A percentile compares a stretch with the other conserved stretches of the same genome.
Conservation (phyloP, 1,140 invertebrate species). For the Drosophila kanapiae region DNA sequence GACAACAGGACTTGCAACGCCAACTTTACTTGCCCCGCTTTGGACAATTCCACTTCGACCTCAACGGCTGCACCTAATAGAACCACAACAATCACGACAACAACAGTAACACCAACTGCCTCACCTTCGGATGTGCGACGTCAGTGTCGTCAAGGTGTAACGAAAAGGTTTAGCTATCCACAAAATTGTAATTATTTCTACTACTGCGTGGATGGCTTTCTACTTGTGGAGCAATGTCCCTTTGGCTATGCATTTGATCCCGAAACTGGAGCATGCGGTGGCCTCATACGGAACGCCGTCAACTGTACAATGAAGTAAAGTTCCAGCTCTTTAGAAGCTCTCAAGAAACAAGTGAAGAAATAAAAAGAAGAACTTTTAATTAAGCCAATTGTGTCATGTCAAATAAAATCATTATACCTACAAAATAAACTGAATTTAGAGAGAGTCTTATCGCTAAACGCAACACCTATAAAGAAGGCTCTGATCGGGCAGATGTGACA, state of each 20-base stretch:
- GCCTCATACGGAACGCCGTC: slow-evolving; percentile 12
- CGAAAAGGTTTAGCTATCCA: slow-evolving; percentile 62
- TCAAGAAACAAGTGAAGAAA: slow-evolving; percentile 2
- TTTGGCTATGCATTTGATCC: slow-evolving; percentile 54
- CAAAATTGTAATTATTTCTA: slow-evolving; percentile 81
- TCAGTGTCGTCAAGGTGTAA: slow-evolving; percentile 54
- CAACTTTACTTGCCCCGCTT: slow-evolving; percentile 20
- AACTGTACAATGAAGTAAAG: slow-evolving; percentile 27
- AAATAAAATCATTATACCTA: slow-evolving; percentile 41
- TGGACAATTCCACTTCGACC: slow-evolving; percentile 8
- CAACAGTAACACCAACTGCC: background rate
- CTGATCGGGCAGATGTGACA: slow-evolving; percentile 41
- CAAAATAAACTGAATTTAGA: slow-evolving; percentile 67
- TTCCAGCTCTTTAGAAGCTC: too few species aligned
- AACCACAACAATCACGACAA: background rate
- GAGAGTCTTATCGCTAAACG: slow-evolving; percentile 52
- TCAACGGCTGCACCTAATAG: background rate
- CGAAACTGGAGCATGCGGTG: slow-evolving; percentile 36
- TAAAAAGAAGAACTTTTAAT: slow-evolving; percentile 51
- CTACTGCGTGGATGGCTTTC: slow-evolving; percentile 65
- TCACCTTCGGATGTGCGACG: slow-evolving; percentile 43
- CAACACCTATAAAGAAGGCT: slow-evolving; percentile 56
- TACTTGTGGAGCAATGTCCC: slow-evolving; percentile 75
- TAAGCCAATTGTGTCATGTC: slow-evolving; percentile 48
- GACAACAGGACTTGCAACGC: slow-evolving; percentile 18